Evolutionary conservation across 1,140 invertebrate species (phyloP).

Genomic region (Pectinophora gossypiella): DNA sequence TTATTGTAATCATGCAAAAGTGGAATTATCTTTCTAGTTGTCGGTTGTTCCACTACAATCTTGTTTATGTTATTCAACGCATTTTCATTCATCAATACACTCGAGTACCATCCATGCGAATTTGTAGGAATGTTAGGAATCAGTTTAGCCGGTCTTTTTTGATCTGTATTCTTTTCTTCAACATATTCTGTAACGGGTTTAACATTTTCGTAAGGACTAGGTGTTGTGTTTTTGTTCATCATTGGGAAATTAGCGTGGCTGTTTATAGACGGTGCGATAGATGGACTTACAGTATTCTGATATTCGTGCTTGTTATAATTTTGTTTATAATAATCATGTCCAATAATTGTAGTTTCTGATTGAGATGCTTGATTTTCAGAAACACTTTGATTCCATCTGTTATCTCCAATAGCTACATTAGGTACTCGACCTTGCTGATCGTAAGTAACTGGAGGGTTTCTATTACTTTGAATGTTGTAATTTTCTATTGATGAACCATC

Average conservation of each 20-base stretch:
- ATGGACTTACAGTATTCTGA: conserved; percentile 22
- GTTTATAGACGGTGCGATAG: conserved; percentile 38
- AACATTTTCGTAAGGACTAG: conserved; percentile 12
- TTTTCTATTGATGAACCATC: conserved; percentile 51
- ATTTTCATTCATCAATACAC: conserved; percentile 44
- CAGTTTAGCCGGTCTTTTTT: conserved; percentile 38
- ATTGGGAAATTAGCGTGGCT: conserved; percentile 72
- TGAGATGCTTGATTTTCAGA: conserved; percentile 1
- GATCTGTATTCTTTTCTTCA: conserved; percentile 23
- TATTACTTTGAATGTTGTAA: conserved; percentile 41
- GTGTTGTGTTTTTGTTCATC: conserved; percentile 34
- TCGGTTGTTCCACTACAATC: conserved; percentile 49
- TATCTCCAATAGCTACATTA: conserved; percentile 41
- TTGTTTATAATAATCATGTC: conserved; percentile 26
- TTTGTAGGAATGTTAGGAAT: conserved; percentile 56
- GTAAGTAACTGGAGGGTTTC: conserved; percentile 33
- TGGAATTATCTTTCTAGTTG: conserved; percentile 66
- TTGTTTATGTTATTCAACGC: conserved; percentile 53
- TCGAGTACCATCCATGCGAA: conserved; percentile 70
- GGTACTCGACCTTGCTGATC: conserved; percentile 24
- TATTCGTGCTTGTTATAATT: conserved; percentile 14
- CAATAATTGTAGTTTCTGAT: conserved; percentile 19
- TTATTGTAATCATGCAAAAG: conserved; percentile 52
- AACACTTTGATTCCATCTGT: conserved; percentile 52
- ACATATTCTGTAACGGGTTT: conserved; percentile 34